phyloP scores from a whole-genome alignment of 2,113 vertebrate species.

The Coregonus clupeaformis region DNA sequence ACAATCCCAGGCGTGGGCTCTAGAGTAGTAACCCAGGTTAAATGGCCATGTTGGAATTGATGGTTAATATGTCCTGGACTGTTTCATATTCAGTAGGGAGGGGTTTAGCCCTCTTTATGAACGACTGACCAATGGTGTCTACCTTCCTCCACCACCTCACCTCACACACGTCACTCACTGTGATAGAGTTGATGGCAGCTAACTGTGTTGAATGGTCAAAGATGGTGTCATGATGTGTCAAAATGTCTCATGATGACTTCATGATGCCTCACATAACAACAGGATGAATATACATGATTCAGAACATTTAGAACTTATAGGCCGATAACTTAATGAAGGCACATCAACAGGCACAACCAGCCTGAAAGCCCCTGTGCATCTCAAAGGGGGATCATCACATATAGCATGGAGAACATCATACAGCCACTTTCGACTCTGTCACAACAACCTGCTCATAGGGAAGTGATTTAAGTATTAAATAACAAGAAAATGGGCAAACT shows the following conservation, averaged over 20 bases:
- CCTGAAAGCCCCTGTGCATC: too few relatives aligned
- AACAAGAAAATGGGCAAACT: too few relatives aligned
- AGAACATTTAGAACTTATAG: not conserved
- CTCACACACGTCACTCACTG: conserved; percentile 27
- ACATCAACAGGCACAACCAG: too few relatives aligned
- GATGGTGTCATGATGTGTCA: conserved; percentile 10
- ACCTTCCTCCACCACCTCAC: conserved; percentile 22
- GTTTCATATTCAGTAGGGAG: conserved; percentile 61
- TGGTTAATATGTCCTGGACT: conserved; percentile 69
- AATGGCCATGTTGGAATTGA: conserved; percentile 50
- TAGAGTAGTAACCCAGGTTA: conserved; percentile 24
- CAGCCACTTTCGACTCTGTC: too few relatives aligned
- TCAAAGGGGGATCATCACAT: too few relatives aligned
- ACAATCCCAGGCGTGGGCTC: conserved; percentile 21
- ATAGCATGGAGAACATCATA: too few relatives aligned
- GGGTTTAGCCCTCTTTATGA: conserved; percentile 57
- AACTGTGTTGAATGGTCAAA: not conserved
- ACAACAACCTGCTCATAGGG: too few relatives aligned
- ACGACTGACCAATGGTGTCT: conserved; percentile 39
- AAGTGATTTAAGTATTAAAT: not conserved
- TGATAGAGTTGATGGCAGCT: not conserved
- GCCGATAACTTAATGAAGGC: not conserved
- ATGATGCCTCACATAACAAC: not conserved
- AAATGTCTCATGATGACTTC: conserved; percentile 4
- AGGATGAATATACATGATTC: too few relatives aligned